phyloP scores from a whole-genome alignment of 2,113 vertebrate species.

The Gobiocypris rarus region DNA sequence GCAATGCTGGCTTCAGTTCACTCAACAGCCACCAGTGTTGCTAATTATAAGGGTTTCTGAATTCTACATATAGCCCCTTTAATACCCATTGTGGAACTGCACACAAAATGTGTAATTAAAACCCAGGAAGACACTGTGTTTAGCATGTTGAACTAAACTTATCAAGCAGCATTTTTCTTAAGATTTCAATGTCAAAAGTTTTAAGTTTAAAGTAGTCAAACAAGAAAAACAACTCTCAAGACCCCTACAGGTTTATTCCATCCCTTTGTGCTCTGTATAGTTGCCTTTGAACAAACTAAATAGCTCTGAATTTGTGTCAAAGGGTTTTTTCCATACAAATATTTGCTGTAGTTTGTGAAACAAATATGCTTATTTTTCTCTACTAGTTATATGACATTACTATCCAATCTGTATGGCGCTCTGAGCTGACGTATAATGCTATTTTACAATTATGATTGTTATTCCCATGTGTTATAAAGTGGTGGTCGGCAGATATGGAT shows the following conservation, averaged over 20 bases:
- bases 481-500: no score
- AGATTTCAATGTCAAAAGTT: not conserved
- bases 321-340: not conserved
- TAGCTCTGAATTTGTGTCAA: not conserved
- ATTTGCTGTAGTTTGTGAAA: not conserved
- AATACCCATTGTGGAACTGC: no score
- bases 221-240: not conserved
- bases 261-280: not conserved
- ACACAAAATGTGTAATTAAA: not conserved
- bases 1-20: no score
- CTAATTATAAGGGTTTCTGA: no score
- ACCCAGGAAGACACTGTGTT: not conserved
- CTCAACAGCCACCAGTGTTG: no score
- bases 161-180: not conserved
- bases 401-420: no score
- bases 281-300: not conserved
- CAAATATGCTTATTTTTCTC: not conserved
- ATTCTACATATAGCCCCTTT: no score
- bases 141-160: not conserved
- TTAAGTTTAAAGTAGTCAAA: not conserved
- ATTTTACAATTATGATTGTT: no score
- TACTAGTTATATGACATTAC: no score
- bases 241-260: not conserved
- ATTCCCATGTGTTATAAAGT: no score
- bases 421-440: no score